Evolutionary conservation across 2,888 invertebrate species (phyloP).

Genomic region (Slavum lentiscoides): DNA sequence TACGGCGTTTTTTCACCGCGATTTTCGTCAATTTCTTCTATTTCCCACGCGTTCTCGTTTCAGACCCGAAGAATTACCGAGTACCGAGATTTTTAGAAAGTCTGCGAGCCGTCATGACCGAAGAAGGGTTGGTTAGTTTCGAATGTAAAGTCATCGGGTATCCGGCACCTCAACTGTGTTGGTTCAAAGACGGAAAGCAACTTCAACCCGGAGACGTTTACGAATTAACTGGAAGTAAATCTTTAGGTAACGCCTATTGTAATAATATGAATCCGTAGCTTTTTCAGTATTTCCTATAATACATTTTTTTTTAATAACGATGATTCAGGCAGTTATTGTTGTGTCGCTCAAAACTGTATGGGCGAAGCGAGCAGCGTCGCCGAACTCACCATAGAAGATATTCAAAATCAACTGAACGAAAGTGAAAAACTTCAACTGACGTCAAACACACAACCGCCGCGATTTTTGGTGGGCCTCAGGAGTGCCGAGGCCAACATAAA

Average conservation of each 20-base stretch:
- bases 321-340: constrained; percentile 75
- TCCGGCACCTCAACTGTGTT: constrained; percentile 81
- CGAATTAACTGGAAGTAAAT: constrained; percentile 87
- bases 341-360: constrained; percentile 88
- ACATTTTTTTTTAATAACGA: not conserved
- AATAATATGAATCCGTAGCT: too few species aligned
- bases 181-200: constrained; percentile 93
- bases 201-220: constrained; percentile 90
- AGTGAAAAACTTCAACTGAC: constrained; percentile 79
- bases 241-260: constrained; percentile 64
- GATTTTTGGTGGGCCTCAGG: constrained; percentile 78
- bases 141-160: constrained; percentile 92
- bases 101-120: constrained; percentile 83
- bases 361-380: constrained; percentile 85
- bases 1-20: too few species aligned
- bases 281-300: too few species aligned
- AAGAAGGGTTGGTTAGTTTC: constrained; percentile 88
- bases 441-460: constrained; percentile 76
- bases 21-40: not conserved
- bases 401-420: constrained; percentile 84
- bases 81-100: constrained; percentile 89
- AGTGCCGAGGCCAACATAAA: constrained; percentile 82
- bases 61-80: constrained; percentile 87
- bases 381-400: constrained; percentile 86
- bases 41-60: too few species aligned